Evolutionary conservation across 2,113 vertebrate genomes (phyloP).

Genomic region (Poicephalus meyeri): DNA sequence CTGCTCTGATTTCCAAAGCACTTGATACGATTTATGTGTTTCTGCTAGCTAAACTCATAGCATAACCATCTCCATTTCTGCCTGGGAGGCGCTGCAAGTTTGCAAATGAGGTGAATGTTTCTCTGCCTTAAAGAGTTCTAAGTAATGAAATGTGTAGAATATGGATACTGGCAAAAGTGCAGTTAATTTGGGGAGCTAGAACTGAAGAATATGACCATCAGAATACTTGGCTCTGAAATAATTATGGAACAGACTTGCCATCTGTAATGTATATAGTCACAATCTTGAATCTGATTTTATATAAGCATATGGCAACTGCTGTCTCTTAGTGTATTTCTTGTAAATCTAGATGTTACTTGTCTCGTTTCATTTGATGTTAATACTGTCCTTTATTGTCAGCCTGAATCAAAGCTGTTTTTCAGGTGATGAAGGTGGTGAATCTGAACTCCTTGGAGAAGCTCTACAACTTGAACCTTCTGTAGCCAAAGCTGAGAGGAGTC

Average conservation of each 20-base stretch:
- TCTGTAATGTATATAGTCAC: neutral
- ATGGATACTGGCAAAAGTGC: neutral
- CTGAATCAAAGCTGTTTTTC: neutral
- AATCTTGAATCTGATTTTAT: neutral
- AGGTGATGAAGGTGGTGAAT: constrained; percentile 93
- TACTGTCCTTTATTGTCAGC: neutral
- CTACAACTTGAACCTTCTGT: constrained; percentile 89
- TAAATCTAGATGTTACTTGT: neutral
- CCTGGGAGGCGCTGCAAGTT: neutral
- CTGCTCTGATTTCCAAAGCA: neutral
- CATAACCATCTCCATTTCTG: neutral
- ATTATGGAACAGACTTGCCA: neutral
- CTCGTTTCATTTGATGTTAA: neutral
- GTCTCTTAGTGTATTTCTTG: neutral
- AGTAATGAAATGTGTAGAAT: neutral
- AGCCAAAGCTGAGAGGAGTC: constrained; percentile 95
- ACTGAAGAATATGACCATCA: neutral
- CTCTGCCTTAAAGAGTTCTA: neutral
- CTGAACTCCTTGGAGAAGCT: constrained; percentile 83
- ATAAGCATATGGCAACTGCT: neutral
- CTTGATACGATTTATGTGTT: neutral
- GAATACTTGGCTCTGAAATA: neutral
- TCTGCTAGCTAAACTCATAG: neutral
- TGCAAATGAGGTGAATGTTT: neutral
- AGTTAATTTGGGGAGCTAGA: neutral